Base-by-base conservation (phyloP, 2,888 invertebrate species). In the Thalpophila matura region DNA sequence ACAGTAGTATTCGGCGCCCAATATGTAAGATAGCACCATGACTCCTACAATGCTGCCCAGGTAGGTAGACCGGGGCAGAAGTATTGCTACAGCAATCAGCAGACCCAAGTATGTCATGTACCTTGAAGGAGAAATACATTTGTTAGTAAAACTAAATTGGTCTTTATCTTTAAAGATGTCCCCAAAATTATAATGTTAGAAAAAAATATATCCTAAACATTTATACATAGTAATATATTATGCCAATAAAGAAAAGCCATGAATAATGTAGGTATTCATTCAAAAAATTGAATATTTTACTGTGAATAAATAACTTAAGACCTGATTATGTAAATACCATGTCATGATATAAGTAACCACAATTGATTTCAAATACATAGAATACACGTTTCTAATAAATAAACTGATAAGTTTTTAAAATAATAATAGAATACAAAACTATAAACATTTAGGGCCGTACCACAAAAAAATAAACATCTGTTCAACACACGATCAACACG, bases 51-150 rank as follows among this genome's bases (percentile, higher is more conserved):
- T 86, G 56, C 97, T 96, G 9, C 98, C 98, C 37, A 98, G 92
- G 31, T 96, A 95, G 1, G 97, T 96, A 58, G 97, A 98, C 82
- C 97, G 97, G 77, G 98, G 98, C 51, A 98, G 96, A 81, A 98
- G 97, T 56, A 98, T 98, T 78, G 96, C 97, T 0, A 98, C 98
- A 31, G 98, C 98, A 38, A 98, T 91, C 80, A 98, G 97, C 38
- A 99, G 95, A 3, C 98, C 98, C 40, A 97, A 91, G 86, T 99
- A 99, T 4, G 98, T 98, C 76, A 97, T 92, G 90, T 98, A 98
- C 86, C 98, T 94, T 66, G 5, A 87, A 89, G 12, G n/a, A 63
- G 2, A 57, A 53, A 4, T 10, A 14, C 27, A n/a, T 14, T 16
- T 24, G 20, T 62, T 20, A 62, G 7, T 14, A 10, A 38, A 37